Percentiles rank a stretch among this genome's conserved stretches.
Evolutionary conservation across 2,113 vertebrate genomes (phyloP).

Genomic region (Marcusenius ussheri): DNA sequence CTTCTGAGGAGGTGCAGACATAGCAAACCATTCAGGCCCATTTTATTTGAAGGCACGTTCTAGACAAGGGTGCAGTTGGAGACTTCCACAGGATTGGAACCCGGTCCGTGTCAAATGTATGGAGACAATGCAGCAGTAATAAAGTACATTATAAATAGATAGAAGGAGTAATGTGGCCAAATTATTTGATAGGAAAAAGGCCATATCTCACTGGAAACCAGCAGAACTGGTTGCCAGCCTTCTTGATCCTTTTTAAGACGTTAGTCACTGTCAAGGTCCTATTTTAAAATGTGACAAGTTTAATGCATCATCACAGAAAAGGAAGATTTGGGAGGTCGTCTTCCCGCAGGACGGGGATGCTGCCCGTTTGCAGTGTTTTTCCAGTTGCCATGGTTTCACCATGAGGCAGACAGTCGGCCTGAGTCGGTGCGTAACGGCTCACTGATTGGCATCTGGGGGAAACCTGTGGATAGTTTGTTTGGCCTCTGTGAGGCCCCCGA

Average conservation of each 20-base stretch:
- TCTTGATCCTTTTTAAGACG: neutral
- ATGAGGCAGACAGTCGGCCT: neutral
- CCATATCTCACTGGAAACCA: neutral
- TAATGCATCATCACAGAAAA: neutral
- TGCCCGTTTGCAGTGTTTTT: neutral
- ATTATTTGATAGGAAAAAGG: neutral
- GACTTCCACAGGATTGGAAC: neutral
- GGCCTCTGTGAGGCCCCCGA: neutral
- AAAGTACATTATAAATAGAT: neutral
- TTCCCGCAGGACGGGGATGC: neutral
- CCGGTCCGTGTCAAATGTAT: neutral
- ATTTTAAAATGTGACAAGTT: neutral
- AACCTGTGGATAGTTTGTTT: slow-evolving; percentile 2
- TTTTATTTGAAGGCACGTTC: neutral
- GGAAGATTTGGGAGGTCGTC: neutral
- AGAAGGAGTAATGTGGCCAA: neutral
- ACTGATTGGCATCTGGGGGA: slow-evolving; percentile 10
- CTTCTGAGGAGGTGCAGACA: neutral
- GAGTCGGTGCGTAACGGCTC: neutral
- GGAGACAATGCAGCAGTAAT: neutral
- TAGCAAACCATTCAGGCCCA: neutral
- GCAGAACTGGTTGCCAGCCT: neutral
- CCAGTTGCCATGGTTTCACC: neutral
- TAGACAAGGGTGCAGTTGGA: neutral
- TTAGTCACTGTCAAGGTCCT: neutral